A percentile compares a stretch with the other conserved stretches of the same genome.
Evolutionary conservation across 2,888 invertebrate species (phyloP).

Genomic region (Tupiocoris notatus): DNA sequence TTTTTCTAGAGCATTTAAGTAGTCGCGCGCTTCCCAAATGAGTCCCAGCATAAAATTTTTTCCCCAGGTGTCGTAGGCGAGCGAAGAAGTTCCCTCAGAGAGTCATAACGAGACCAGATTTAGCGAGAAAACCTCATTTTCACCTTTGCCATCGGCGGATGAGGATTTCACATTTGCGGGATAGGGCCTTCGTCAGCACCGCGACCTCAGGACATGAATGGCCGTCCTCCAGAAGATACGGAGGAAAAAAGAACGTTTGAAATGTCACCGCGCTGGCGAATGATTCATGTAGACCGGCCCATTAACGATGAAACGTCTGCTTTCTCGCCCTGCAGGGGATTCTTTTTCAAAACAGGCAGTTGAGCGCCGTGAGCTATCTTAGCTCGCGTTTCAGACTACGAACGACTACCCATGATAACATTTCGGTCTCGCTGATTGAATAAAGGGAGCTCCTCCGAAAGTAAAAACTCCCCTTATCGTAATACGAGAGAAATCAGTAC

Average conservation of each 20-base stretch:
- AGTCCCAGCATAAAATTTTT: no score
- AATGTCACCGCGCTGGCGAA: background rate
- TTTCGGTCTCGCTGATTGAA: background rate
- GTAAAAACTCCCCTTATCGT: no score
- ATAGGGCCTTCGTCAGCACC: no score
- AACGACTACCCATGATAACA: background rate
- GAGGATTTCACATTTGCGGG: background rate
- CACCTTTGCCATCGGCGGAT: background rate
- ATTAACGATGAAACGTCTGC: background rate
- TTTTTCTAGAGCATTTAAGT: no score
- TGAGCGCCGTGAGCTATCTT: no score
- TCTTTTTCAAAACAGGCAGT: background rate
- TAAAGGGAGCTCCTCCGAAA: no score
- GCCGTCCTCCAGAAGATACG: background rate
- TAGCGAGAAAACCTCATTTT: background rate
- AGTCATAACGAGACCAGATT: background rate
- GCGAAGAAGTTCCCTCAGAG: background rate
- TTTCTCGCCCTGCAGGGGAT: background rate
- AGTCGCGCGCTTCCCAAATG: no score
- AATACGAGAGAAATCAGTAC: background rate
- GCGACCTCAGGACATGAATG: background rate
- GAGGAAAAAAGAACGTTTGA: background rate
- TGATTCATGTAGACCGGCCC: conserved; percentile 4
- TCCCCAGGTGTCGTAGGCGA: no score
- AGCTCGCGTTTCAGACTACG: no score